Evolutionary conservation across 2,797 vertebrate genomes (phyloP), one percentile per base, ranked within the genome.

Genomic region (Girardinus metallicus): DNA sequence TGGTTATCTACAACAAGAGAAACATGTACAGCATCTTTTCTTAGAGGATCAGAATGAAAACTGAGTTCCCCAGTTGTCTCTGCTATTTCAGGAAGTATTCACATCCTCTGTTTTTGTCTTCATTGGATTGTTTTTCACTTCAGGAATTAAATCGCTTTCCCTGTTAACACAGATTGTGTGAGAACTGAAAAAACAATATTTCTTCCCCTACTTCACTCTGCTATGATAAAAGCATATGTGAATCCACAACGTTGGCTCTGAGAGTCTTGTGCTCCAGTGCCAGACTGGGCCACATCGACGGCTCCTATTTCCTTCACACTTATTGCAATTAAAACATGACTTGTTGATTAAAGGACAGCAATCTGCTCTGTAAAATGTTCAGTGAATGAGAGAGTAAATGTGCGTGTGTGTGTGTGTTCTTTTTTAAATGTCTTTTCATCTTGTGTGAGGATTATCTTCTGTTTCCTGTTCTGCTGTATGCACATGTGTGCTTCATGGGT

Each of bases 301-400:
- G 74, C 73, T 85, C 68, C 73, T 64, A 49, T 89, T 92, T 88
- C 53, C 53, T 88, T 89, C 88, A 90, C 88, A 88, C 91, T 86
- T 87, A 60, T 46, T 84, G 81, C 86, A 91, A 91, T 93, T 93
- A 89, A 89, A 92, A 85, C 80, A 64, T 53, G 80, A 85, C 84
- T 90, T 88, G 89, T 81, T 44, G 88, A 92, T 91, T 85, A 90
- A 90, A 90, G 83, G 84, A 87, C 91, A 80, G 44, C 80, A 82
- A 77, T 77, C 76, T 66, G 86, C 57, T 79, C 31, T 76, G 13
- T 84, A 71, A 74, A 82, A 57, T 78, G 81, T 73, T 55, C 26
- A 12, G 49, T 21, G 77, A 46, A 55, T 70, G 74, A 74, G 75
- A n/a, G 43, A 36, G 31, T 26, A 73, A 15, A 16, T 46, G 41